Evolutionary conservation across 2,888 invertebrate genomes (phyloP), one percentile per base, ranked within the genome.

Genomic region (Pseudanteris insignis): DNA sequence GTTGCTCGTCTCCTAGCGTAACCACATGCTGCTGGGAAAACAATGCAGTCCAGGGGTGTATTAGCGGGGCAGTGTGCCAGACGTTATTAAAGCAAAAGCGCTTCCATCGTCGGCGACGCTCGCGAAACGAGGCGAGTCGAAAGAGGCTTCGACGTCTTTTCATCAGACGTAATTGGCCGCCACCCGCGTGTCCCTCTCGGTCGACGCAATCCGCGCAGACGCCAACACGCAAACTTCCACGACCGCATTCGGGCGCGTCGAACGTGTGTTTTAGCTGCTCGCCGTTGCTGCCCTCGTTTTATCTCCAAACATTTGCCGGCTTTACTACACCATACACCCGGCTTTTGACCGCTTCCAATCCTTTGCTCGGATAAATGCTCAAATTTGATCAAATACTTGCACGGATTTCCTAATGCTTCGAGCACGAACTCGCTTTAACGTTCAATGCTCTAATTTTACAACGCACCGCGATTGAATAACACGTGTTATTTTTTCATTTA

Each of bases 21-120:
- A 59, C 63, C 59, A 59, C 51, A 55, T 59, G 51, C 55, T 48
- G 44, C 55, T 43, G 50, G 43, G 47, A 44, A 60, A 61, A 61
- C 54, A 61, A 61, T 61, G 54, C 61, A 54, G 60, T 67, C 66
- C 67, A 64, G 63, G 61, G 69, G 62, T 63, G 64, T 67, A 73
- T 72, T 71, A 77, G 67, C 76, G 68, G 78, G 76, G 74, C 76
- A 77, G 74, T 76, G 76, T 77, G 76, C 73, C 76, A 75, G 73
- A 66, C 71, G 63, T 75, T 77, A 75, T 76, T 76, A 74, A 75
- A 77, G 75, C 70, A 69, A 72, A 70, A 67, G 67, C 65, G 59
- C 64, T 48, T 26, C 40, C 21, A 14, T 7, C 11, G 43, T 11
- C 15, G 11, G 21, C 2, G 10, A 18, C 15, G 13, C 11, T 21